Evolutionary conservation across 2,888 invertebrate species (phyloP), one percentile per base, ranked within the genome.

Genomic region (Heteromurus nitidus): DNA sequence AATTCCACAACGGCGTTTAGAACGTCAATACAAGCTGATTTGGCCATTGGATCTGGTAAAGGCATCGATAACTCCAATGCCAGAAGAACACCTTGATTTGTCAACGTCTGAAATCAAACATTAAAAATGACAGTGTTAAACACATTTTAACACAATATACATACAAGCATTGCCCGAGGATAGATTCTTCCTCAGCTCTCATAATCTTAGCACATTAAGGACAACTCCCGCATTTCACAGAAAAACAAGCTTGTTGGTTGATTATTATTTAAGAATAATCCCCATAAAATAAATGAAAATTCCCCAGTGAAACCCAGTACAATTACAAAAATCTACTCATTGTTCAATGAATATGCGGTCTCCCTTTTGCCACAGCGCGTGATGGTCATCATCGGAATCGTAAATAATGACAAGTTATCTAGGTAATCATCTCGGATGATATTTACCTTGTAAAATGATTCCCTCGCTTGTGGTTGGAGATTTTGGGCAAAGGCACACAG

Each of bases 401-500:
- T 75, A 82, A 24, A 22, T 47, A 22, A 18, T 58, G 24, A 55
- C 16, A 47, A 47, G 7, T 47, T 47, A 47, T n/a, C n/a, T n/a
- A n/a, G n/a, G n/a, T n/a, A n/a, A n/a, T n/a, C n/a, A n/a, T n/a
- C n/a, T n/a, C 26, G 5, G 7, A 60, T 60, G 18, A 30, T 60
- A 30, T 24, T 47, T 74, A 91, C 92, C 90, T 98, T 98, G 91
- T 98, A 99, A 91, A 99, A 99, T 53, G 94, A 93, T 90, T 99
- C 99, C 90, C 98, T 96, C 88, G 96, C 97, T 89, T 96, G 96
- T 20, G 97, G 96, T 90, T 99, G 99, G 86, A 99, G 91, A 89
- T 97, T 98, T 91, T 99, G 98, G 87, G 99, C 98, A 92, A 98
- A 98, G 90, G 96, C 97, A 91, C 99, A 99, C 91, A 98, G 98